A percentile compares a stretch with the other conserved stretches of the same genome.
These are phyloP conservation scores for Tretioscincus oriximinensis DNA, from an alignment of 2,113 vertebrate species.

Conservation along the genomic window DNA sequence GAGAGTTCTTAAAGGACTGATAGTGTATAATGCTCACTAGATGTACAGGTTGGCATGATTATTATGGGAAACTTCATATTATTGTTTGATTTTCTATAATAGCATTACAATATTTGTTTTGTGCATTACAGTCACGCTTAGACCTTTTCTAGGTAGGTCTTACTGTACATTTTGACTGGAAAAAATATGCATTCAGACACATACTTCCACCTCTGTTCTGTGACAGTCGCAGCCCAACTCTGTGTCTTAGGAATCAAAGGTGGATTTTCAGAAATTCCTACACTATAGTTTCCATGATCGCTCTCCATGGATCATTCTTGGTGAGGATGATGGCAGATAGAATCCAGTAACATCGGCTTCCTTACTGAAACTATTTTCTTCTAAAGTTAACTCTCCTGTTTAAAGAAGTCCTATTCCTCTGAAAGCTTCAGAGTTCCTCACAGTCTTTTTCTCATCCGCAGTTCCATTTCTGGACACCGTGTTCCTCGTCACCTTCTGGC, in stretches of 20 bases:
- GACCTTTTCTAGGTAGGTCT: not conserved
- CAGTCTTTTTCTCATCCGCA: not conserved
- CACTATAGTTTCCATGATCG: not conserved
- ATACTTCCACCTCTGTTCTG: not conserved
- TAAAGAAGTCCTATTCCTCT: no score
- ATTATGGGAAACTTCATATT: no score
- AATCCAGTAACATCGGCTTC: not conserved
- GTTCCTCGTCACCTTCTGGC: not conserved
- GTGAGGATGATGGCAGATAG: not conserved
- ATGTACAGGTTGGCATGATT: no score
- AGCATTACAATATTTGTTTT: not conserved
- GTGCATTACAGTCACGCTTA: not conserved
- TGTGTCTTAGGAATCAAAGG: not conserved
- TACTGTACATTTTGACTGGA: no score
- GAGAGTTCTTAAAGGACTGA: no score
- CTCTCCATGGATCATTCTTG: not conserved
- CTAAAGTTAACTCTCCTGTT: fast-evolving
- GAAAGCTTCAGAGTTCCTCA: not conserved
- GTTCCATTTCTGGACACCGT: not conserved
- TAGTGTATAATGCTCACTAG: no score
- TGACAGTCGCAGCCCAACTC: not conserved
- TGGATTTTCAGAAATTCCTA: not conserved
- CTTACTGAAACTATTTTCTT: no score
- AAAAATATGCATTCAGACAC: no score
- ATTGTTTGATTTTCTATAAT: no score